A percentile compares a stretch with the other conserved stretches of the same genome.
Conservation (phyloP, 2,113 vertebrate genomes). For the Tetrax tetrax region DNA sequence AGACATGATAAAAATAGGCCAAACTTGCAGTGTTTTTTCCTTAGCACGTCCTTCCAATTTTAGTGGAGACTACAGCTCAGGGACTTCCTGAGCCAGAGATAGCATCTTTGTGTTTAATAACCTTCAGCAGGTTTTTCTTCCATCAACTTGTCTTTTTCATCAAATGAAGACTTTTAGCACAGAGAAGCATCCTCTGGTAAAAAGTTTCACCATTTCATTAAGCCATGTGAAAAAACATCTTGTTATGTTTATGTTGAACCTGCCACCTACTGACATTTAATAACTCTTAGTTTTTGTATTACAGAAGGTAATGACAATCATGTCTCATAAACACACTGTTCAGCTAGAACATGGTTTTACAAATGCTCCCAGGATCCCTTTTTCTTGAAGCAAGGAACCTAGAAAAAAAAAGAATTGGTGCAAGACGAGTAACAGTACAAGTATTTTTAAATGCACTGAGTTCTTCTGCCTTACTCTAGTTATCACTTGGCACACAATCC, state of each 20-base stretch:
- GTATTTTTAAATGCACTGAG: background rate
- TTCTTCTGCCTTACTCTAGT: background rate
- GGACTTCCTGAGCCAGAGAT: background rate
- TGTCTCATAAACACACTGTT: background rate
- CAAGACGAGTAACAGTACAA: background rate
- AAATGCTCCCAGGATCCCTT: background rate
- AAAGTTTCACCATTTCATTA: background rate
- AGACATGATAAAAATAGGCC: background rate
- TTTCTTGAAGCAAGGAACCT: background rate
- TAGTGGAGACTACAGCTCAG: background rate
- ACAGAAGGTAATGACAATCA: background rate
- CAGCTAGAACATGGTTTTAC: background rate
- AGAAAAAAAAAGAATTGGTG: background rate
- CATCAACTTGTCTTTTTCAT: background rate
- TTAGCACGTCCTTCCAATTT: background rate
- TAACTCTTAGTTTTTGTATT: background rate
- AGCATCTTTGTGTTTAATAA: conserved; percentile 18
- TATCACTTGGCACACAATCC: background rate
- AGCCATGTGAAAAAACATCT: background rate
- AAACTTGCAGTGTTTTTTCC: background rate
- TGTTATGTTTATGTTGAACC: background rate
- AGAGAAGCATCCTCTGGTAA: background rate
- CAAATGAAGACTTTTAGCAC: background rate
- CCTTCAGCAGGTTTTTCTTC: background rate
- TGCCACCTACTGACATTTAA: background rate